Base-by-base conservation (phyloP, 2,113 vertebrate genomes). In the Lampris megalopsis region DNA sequence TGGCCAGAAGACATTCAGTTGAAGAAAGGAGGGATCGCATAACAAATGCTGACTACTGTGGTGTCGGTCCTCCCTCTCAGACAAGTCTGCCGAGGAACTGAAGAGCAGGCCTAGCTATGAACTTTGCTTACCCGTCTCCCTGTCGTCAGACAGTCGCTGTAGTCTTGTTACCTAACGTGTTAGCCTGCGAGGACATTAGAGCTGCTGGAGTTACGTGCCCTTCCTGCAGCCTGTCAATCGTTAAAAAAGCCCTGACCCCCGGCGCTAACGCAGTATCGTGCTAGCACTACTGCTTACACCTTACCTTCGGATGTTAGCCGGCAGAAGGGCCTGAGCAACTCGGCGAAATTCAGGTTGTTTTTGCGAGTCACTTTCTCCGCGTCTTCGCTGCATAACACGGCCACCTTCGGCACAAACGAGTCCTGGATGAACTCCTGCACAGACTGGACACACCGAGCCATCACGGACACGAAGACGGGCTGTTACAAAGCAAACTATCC, bases 391-490 rank as follows among this genome's bases (percentile, higher is more conserved):
- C 97, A 97, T 72, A 99, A 88, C n/a, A 97, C 96, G 60, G 97
- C 97, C 77, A 99, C 96, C 94, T 95, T 97, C 45, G 98, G 98
- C 49, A 97, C 96, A 88, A 99, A 99, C 41, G 96, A 97, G 92
- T 98, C 97, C 92, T 98, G 97, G 79, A 99, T 94, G 68, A 99
- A 97, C 96, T 99, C 97, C 83, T 97, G 97, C 82, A 98, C 97
- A 9, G 97, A 97, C 86, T 98, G 97, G 24, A 97, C 95, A 65
- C 97, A 97, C 89, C 97, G 97, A 77, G 98, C 97, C 98, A 99
- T 99, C 64, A 78, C 87, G 75, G 69, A 64, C 35, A 41, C 4
- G 53, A 37, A 40, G 5, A 48, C 2, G 66, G 54, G 6, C 10
- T 11, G 49, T 24, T 24, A 65, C 43, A 63, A 73, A 72, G 57